Conservation (phyloP, 1,140 invertebrate genomes). For the Cherax quadricarinatus region DNA sequence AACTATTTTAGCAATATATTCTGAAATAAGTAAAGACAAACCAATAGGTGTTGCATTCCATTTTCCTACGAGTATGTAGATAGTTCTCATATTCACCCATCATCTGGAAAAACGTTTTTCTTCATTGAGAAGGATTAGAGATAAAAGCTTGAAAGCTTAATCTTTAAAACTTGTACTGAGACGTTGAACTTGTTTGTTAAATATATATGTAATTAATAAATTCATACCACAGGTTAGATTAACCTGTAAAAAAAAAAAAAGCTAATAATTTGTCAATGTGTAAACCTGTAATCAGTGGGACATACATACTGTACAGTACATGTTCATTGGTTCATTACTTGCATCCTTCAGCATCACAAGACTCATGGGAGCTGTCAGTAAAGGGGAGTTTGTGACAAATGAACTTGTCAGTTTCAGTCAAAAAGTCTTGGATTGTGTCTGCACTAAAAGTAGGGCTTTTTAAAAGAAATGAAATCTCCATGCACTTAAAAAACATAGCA, state of each 20-base stretch:
- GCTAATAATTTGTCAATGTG: no score
- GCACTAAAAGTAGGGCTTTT: no score
- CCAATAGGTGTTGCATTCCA: neutral
- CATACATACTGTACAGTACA: no score
- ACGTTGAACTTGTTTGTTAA: neutral
- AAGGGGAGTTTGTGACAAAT: no score
- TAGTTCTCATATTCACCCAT: neutral
- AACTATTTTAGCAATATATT: neutral
- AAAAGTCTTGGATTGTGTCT: no score
- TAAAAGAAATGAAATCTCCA: no score
- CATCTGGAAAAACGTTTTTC: neutral
- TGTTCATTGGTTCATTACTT: no score
- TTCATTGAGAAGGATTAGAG: neutral
- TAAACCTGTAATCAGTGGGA: no score
- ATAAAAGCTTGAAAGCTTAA: neutral
- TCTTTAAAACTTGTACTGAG: neutral
- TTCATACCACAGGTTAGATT: neutral
- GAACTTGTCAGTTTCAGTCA: no score
- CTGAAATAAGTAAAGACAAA: neutral
- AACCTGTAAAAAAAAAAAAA: neutral
- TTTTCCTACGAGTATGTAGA: neutral
- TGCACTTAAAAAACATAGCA: no score
- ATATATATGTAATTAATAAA: neutral
- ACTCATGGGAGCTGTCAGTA: no score
- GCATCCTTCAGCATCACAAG: no score